Base-by-base conservation (phyloP, 1,140 invertebrate species). In the Lutraria rhynchaena region DNA sequence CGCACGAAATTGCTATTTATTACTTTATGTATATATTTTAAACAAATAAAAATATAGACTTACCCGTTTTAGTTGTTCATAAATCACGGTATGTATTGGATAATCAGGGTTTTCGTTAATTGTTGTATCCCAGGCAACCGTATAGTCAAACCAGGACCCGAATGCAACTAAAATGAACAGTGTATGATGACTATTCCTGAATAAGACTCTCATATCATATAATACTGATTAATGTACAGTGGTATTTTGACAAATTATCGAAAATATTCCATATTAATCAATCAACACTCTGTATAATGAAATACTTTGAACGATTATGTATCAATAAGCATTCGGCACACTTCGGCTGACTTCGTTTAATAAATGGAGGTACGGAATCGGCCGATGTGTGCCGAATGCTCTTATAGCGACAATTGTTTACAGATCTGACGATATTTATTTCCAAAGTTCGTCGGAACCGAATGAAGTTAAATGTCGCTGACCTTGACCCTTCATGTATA, bases 101-200 rank as follows among this genome's bases (percentile, higher is more conserved):
- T 83, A 85, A 5, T 84, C 83, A 15, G 69, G 78, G 37, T 85
- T 74, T 4, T 85, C 65, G 24, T 71, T 44, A 27, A 84, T 77
- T 0, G 76, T 67, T 31, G 67, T 51, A 27, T 86, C 74, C 85
- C 85, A 86, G 1, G 84, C 83, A 27, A 81, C 33, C 22, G 81
- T 84, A 67, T 87, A 89, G n/a, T 87, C 86, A 81, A 89, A 89
- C 89, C 89, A 90, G 13, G 87, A 87, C 9, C 85, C 87, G 49
- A 87, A 90, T 24, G 88, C 85, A 55, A 87, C 89, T 90, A 61
- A 49, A 75, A 49, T 29, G 24, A 55, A 41, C 15, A 41, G 5
- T 7, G 37, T 7, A n/a, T 24, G n/a, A n/a, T n/a, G 51, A 19
- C 9, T 9, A 24, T 53, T 3, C 19, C 2, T n/a, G 51, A 3